Conservation (phyloP, 1,140 invertebrate genomes). For the Zaprionus gabonicus region DNA sequence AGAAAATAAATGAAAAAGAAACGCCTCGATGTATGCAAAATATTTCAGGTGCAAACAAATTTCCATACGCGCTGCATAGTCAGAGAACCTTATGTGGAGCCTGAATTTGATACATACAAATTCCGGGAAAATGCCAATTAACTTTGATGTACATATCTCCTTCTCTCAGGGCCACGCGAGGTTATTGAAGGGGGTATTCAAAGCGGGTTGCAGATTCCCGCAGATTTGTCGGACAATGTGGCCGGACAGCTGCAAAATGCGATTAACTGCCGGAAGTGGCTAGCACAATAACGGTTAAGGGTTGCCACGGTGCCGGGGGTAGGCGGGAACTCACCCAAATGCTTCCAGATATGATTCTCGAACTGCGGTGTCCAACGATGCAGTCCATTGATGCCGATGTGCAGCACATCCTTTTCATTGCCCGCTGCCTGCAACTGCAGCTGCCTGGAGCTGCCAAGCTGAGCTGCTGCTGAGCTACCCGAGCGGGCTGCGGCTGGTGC, state of each 20-base stretch:
- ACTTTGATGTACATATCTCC: constrained; percentile 12
- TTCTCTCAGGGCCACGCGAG: not conserved
- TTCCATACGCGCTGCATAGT: not conserved
- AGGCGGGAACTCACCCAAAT: constrained; percentile 71
- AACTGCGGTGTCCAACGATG: constrained; percentile 82
- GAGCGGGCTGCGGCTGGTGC: constrained; percentile 8
- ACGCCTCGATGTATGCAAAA: constrained; percentile 10
- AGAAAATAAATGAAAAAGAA: not conserved
- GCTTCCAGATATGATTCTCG: constrained; percentile 83
- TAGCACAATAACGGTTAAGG: not conserved
- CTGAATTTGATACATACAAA: not conserved
- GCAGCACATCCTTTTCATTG: constrained; percentile 63
- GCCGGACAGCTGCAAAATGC: constrained; percentile 57
- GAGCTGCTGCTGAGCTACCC: not conserved
- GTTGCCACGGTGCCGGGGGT: not conserved
- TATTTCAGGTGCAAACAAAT: not conserved
- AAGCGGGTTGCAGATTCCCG: constrained; percentile 18
- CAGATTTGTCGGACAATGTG: constrained; percentile 65
- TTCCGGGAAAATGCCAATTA: constrained; percentile 20
- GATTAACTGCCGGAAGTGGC: constrained; percentile 64
- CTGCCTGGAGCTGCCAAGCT: constrained; percentile 35
- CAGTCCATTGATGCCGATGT: constrained; percentile 80
- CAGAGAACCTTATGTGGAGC: constrained; percentile 9
- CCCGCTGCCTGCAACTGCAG: constrained; percentile 31
- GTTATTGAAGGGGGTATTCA: not conserved